Base-by-base conservation (phyloP, 2,797 vertebrate species). In the Arnoldichthys spilopterus region DNA sequence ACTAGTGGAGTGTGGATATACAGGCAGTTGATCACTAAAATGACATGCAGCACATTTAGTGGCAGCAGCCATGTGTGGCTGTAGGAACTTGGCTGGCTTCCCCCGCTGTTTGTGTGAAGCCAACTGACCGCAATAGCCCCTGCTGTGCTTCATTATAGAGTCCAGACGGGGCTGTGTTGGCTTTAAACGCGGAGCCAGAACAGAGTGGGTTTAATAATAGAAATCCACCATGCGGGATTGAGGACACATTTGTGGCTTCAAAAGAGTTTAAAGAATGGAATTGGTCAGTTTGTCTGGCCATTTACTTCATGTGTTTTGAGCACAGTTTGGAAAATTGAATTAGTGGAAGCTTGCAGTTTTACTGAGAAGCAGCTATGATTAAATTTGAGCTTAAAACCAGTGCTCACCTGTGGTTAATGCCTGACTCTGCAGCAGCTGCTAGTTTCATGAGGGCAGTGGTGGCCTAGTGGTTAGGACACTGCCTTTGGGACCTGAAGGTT, bases 121-220 rank as follows among this genome's bases (percentile, higher is more conserved):
- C 54, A 59, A 22, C 24, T 72, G 76, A 74, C 54, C 28, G 32
- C 66, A 64, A 74, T 66, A 45, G 11, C 73, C 49, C 49, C 80
- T 77, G 47, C 76, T 77, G 73, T 79, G 30, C 63, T 72, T 72
- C 61, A 51, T 78, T 63, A 63, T 22, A 37, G 15, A 82, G 76
- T 76, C 74, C 77, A 82, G 84, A 82, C 51, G 37, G 75, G 16
- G 49, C 71, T 22, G 76, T 47, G 58, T 26, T 69, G 47, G 16
- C 54, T 49, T 62, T 26, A 28, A 56, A 75, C 51, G 40, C 61
- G 5, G 9, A 11, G 59, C 22, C 66, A 74, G 56, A 67, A 59
- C 22, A 6, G 30, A 53, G 22, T 15, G 4, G 67, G 40, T 47
- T 72, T 47, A 18, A 73, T 69, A 67, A 79, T 20, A 61, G 61